Base-by-base conservation (phyloP, 2,797 vertebrate species). In the Silurus aristotelis region DNA sequence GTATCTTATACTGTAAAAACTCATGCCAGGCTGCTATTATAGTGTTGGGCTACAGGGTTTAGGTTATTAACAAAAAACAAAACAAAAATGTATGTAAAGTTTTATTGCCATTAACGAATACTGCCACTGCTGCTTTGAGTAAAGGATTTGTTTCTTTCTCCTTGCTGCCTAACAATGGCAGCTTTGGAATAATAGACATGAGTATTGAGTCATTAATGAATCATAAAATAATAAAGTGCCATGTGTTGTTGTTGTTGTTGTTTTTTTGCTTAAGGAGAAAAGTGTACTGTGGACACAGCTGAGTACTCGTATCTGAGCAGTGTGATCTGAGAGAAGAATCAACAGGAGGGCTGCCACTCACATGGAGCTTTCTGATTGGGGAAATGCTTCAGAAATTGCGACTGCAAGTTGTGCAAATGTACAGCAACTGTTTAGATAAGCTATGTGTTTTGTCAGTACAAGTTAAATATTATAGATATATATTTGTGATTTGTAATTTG, bases 321-420 rank as follows among this genome's bases (percentile, higher is more conserved):
- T 38, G 60, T 66, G 48, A 77, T 58, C 52, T 78, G 20, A 84
- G 64, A 58, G 0, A 2, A 68, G 19, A 68, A 78, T 58, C 83
- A 84, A 55, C 61, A 84, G 83, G 61, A 84, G 48, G 5, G 5
- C 82, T 76, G n/a, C 22, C 14, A 38, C 3, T 83, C 31, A n/a
- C 58, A 25, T 63, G 6, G 38, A 83, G 56, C 38, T 5, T 38
- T 83, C 22, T 8, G 7, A 25, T 64, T 4, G 5, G 4, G n/a
- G 25, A 80, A 60, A 76, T 58, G 14, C 27, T 76, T 58, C 77
- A 46, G 58, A n/a, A 64, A 46, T 7, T 61, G 19, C 61, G 38
- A 13, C 10, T 79, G 10, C 31, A 63, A 63, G 38, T 31, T 76
- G 73, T 77, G 52, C 2, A 5, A 20, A 31, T 60, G 55, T 22